phyloP scores from a whole-genome alignment of 2,113 vertebrate species.

The Brachypteracias leptosomus region DNA sequence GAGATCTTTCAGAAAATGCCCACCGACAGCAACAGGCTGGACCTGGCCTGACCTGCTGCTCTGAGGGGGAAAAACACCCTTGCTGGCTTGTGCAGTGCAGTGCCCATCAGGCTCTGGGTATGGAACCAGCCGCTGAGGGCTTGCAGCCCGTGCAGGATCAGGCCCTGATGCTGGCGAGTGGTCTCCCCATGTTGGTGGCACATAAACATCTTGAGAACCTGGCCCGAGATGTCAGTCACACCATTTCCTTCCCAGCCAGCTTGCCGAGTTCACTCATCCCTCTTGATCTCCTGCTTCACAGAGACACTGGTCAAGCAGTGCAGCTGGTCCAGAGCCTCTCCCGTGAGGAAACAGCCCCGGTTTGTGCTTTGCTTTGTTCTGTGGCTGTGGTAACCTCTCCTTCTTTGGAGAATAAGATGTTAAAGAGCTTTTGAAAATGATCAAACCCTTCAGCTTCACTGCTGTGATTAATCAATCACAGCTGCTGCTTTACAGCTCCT shows the following conservation, averaged over 20 bases:
- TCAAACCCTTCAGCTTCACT: constrained; percentile 51
- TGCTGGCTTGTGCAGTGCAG: neutral
- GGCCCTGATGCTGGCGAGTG: accelerated
- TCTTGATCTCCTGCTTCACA: neutral
- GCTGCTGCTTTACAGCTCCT: constrained; percentile 43
- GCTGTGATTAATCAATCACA: constrained; percentile 65
- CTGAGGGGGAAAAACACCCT: neutral
- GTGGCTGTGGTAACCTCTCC: neutral
- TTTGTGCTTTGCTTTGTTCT: neutral
- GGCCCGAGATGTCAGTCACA: no score
- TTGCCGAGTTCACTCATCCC: accelerated
- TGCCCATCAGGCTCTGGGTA: accelerated
- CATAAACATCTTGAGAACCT: accelerated
- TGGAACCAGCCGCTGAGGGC: accelerated
- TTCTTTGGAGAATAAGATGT: constrained; percentile 33
- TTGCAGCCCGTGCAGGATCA: neutral
- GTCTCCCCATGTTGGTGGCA: neutral
- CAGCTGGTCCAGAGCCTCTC: neutral
- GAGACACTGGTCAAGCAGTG: accelerated
- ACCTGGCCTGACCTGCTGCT: neutral
- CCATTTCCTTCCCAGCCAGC: neutral
- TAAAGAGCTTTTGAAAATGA: constrained; percentile 50
- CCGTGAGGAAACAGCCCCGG: neutral
- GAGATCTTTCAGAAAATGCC: neutral
- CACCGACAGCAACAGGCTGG: accelerated